A percentile compares a stretch with the other conserved stretches of the same genome.
phyloP scores from a whole-genome alignment of 2,113 vertebrate genomes.

The Phalacrocorax brasilianus region DNA sequence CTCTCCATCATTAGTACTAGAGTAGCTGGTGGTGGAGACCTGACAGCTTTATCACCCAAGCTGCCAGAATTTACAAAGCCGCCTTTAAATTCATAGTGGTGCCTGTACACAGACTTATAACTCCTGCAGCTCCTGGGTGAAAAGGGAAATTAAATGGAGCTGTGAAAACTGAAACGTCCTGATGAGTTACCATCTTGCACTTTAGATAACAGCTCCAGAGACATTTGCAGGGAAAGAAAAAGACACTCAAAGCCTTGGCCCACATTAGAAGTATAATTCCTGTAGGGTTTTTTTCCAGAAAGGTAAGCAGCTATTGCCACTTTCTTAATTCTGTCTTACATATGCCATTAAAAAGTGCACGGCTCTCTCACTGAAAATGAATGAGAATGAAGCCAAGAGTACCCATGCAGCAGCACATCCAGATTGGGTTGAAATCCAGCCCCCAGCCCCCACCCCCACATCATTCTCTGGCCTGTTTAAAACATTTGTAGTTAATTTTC shows the following conservation, averaged over 20 bases:
- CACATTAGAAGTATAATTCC: background rate
- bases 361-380: background rate
- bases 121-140: constrained; percentile 6
- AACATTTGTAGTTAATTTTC: background rate
- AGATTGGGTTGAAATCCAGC: background rate
- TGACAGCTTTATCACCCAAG: constrained; percentile 49
- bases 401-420: background rate
- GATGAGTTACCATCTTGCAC: constrained; percentile 30
- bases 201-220: constrained; percentile 5
- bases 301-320: background rate
- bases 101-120: background rate
- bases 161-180: constrained; percentile 32
- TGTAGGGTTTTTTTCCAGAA: background rate
- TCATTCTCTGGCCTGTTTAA: background rate
- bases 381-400: background rate
- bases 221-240: background rate
- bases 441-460: too few species aligned
- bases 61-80: constrained; percentile 42
- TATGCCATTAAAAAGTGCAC: background rate
- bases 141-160: constrained; percentile 42
- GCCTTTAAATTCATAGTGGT: constrained; percentile 19
- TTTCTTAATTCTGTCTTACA: background rate
- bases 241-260: background rate
- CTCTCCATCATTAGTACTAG: background rate
- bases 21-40: constrained; percentile 3